Evolutionary conservation across 2,797 vertebrate species (phyloP).

Genomic region (Syngnathus rostellatus): DNA sequence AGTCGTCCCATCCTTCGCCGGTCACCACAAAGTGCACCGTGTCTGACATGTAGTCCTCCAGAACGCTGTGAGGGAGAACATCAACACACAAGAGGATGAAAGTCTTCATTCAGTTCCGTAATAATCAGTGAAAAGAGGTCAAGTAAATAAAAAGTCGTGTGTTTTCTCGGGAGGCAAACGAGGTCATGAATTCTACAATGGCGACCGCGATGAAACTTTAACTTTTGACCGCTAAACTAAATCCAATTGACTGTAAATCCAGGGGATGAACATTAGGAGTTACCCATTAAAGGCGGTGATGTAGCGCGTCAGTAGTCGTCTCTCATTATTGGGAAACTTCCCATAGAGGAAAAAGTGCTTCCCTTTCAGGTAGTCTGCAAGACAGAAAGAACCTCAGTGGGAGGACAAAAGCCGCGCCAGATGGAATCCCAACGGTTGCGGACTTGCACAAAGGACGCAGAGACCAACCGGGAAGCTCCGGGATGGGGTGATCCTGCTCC

Average conservation of each 20-base stretch:
- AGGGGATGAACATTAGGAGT: conserved; percentile 7
- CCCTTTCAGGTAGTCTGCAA: conserved; percentile 74
- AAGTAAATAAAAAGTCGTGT: no score
- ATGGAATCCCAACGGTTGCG: background rate
- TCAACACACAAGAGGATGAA: background rate
- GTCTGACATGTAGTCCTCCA: conserved; percentile 87
- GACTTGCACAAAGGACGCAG: background rate
- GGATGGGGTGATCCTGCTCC: conserved; percentile 73
- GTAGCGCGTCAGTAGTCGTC: conserved; percentile 75
- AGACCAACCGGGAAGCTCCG: conserved; percentile 75
- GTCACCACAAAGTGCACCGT: conserved; percentile 87
- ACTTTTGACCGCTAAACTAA: no score
- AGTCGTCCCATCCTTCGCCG: conserved; percentile 83
- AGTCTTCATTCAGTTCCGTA: background rate
- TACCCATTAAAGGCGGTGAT: conserved; percentile 86
- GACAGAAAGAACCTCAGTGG: background rate
- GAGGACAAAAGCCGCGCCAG: background rate
- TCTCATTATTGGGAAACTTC: conserved; percentile 78
- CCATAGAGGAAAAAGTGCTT: conserved; percentile 85
- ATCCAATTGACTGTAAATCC: no score
- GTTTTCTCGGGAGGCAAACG: no score
- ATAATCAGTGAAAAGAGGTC: no score
- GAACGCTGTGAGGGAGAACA: conserved; percentile 52
- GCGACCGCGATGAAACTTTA: no score
- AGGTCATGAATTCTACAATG: no score